Base-by-base conservation (phyloP, 1,140 invertebrate genomes). In the Calliopsis andreniformis region DNA sequence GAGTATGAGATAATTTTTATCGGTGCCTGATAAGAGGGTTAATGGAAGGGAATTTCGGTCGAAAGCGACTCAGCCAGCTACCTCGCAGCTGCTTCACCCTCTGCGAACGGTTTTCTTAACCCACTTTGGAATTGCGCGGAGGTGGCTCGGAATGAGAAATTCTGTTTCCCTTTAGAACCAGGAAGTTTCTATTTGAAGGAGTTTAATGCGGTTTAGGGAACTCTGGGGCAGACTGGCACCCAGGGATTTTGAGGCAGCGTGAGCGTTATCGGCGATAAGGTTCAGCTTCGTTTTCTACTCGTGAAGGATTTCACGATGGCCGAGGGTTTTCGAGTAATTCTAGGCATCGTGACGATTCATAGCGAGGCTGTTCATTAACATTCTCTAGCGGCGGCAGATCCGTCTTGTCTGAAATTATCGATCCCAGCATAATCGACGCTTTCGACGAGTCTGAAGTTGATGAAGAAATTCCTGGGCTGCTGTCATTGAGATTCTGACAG, bases 391-490 rank as follows among this genome's bases (percentile, higher is more conserved):
- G 23, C 59, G 32, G 32, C n/a, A 14, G 32, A 64, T 64, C 25
- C 32, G 20, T 67, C 67, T 62, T 47, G 49, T 25, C 14, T 39
- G 79, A 81, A 79, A 76, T 76, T 80, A 73, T 63, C 43, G 77
- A 49, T 47, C 32, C 43, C 23, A 10, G 14, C 45, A 59, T 45
- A 68, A 81, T 81, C 78, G 79, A 56, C 59, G 43, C 69, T 75
- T 69, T 69, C 70, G 55, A 73, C 68, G 67, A 47, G 42, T 45
- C 47, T n/a, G 25, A 58, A 47, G 56, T 76, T 81, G 63, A 81
- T 79, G 70, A 81, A 79, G 77, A 81, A 81, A 81, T 81, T 79
- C 79, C 77, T 79, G 72, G 66, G 61, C 23, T 23, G 59, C 35
- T 68, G 80, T 63, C 73, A 51, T 51, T 82, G 63, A 53, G 43